These are phyloP conservation scores for Probaryconus sp. DNA, from an alignment of 1,140 invertebrate genomes.

Conservation along the genomic window DNA sequence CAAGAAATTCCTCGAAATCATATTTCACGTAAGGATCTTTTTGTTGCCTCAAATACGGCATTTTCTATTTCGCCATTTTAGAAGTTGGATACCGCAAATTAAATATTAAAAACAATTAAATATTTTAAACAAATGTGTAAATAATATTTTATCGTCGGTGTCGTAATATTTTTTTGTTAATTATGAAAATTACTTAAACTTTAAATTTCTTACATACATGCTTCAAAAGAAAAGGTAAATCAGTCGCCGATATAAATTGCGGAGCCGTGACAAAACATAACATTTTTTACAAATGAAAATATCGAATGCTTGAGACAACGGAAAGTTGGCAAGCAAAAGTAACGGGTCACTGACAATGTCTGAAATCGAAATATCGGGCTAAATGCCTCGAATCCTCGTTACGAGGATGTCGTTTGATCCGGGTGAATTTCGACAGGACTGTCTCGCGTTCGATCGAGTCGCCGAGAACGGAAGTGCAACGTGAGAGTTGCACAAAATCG, in stretches of 20 bases:
- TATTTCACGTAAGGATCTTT: too few relatives aligned
- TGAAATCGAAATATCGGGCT: conserved; percentile 34
- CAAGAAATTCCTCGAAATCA: not conserved
- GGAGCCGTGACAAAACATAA: conserved; percentile 6
- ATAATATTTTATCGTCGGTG: too few relatives aligned
- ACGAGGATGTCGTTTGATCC: conserved; percentile 51
- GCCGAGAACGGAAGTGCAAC: conserved; percentile 27
- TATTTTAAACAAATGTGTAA: too few relatives aligned
- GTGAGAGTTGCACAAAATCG: conserved; percentile 43
- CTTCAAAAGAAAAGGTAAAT: too few relatives aligned
- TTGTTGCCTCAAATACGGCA: too few relatives aligned
- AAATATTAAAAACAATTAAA: too few relatives aligned
- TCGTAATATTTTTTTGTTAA: too few relatives aligned
- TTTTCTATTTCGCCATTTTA: too few relatives aligned
- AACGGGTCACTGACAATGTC: conserved; percentile 16
- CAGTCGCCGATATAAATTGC: too few relatives aligned
- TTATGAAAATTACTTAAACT: too few relatives aligned
- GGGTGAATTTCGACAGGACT: conserved; percentile 27
- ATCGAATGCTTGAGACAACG: conserved; percentile 34
- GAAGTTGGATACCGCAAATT: too few relatives aligned
- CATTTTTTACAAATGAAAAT: conserved; percentile 34
- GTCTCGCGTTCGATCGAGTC: conserved; percentile 28
- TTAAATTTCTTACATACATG: too few relatives aligned
- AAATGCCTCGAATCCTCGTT: conserved; percentile 42
- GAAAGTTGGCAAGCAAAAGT: conserved; percentile 3